Evolutionary conservation across 2,113 vertebrate species (phyloP).

Genomic region (Amblyopsis rosae): DNA sequence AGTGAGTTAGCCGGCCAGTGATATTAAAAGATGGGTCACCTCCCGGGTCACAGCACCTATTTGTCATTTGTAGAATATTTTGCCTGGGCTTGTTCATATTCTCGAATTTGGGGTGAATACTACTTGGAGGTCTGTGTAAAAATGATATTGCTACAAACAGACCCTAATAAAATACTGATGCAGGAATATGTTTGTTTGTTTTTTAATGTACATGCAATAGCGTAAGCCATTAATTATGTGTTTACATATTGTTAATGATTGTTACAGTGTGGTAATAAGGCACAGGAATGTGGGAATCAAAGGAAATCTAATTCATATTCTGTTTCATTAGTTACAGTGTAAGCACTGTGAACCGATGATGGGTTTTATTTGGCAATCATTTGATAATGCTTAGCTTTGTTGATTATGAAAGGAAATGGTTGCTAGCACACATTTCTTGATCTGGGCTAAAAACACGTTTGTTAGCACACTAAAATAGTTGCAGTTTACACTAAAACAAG

Average conservation of each 20-base stretch:
- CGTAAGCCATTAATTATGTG: constrained; percentile 24
- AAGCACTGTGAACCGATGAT: constrained; percentile 31
- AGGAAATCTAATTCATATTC: not conserved
- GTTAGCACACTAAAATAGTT: constrained; percentile 41
- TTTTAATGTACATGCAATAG: constrained; percentile 18
- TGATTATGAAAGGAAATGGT: constrained; percentile 19
- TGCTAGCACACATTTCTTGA: constrained; percentile 29
- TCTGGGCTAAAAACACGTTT: constrained; percentile 46
- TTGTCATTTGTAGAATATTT: constrained; percentile 33
- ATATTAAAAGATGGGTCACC: constrained; percentile 27
- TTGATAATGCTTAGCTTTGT: constrained; percentile 22
- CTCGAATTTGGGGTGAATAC: not conserved
- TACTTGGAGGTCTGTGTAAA: constrained; percentile 9
- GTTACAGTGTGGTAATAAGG: constrained; percentile 34
- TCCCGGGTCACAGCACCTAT: constrained; percentile 18
- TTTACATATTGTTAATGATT: constrained; percentile 35
- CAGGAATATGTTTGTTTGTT: constrained; percentile 14
- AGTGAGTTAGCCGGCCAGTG: constrained; percentile 33
- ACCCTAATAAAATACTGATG: not conserved
- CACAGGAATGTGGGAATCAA: not conserved
- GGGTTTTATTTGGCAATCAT: constrained; percentile 32
- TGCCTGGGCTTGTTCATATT: constrained; percentile 21
- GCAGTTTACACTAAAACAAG: constrained; percentile 29
- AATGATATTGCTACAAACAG: constrained; percentile 5
- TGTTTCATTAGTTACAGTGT: not conserved